These are phyloP conservation scores for Synergus laeviventris DNA, from an alignment of 2,888 invertebrate genomes.

Conservation along the genomic window DNA sequence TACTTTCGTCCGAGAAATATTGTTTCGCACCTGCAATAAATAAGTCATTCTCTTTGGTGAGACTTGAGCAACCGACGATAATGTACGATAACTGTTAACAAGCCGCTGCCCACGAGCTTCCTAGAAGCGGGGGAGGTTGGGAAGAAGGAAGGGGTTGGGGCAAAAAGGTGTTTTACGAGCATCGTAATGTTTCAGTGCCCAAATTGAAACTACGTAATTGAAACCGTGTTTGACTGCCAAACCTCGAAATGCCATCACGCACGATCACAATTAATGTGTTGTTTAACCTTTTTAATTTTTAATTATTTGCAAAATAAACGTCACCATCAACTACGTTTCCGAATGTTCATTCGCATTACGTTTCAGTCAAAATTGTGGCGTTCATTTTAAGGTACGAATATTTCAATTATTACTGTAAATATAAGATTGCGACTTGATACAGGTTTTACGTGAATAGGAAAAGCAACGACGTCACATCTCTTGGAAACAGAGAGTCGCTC, in stretches of 20 bases:
- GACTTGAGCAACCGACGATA: constrained; percentile 43
- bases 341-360: not conserved
- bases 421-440: not conserved
- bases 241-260: not conserved
- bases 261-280: too few species aligned
- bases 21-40: constrained; percentile 55
- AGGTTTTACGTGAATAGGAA: not conserved
- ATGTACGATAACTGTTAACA: constrained; percentile 52
- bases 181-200: not conserved
- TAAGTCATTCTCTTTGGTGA: constrained; percentile 42
- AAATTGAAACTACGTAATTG: constrained; percentile 4
- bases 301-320: not conserved
- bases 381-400: not conserved
- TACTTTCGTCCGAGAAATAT: constrained; percentile 44
- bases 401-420: not conserved
- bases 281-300: too few species aligned
- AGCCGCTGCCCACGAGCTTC: constrained; percentile 40
- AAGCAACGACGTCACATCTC: constrained; percentile 43
- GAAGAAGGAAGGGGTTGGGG: not conserved
- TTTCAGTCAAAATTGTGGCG: not conserved
- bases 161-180: not conserved
- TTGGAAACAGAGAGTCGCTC: constrained; percentile 50
- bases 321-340: not conserved
- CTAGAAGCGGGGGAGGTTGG: not conserved
- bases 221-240: not conserved